phyloP scores from a whole-genome alignment of 2,888 invertebrate species.

The Pemphredon lugubris region DNA sequence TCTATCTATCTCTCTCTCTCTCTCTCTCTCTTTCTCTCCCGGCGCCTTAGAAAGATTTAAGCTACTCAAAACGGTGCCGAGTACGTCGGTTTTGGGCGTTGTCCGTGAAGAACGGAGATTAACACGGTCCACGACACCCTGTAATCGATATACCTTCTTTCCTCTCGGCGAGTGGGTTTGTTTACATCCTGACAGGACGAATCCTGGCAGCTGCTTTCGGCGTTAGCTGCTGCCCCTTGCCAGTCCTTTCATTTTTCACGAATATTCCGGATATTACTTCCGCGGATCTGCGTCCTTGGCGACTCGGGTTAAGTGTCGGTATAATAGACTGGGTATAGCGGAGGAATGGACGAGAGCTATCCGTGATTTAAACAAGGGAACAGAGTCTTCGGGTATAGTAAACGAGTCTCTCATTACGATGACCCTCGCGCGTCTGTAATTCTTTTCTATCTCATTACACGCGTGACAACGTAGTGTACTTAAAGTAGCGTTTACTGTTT shows the following conservation, averaged over 20 bases:
- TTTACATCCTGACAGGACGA: constrained; percentile 42
- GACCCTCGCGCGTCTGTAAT: too few relatives aligned
- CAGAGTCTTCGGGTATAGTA: too few relatives aligned
- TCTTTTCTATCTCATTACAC: too few relatives aligned
- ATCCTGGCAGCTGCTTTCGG: constrained; percentile 41
- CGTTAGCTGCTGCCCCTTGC: constrained; percentile 34
- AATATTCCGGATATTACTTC: constrained; percentile 40
- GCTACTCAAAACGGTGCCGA: constrained; percentile 53
- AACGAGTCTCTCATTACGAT: too few relatives aligned
- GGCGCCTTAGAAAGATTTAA: constrained; percentile 32
- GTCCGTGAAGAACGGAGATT: constrained; percentile 59
- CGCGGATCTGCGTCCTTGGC: constrained; percentile 45
- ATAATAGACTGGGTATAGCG: too few relatives aligned
- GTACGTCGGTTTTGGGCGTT: constrained; percentile 28
- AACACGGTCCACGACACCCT: constrained; percentile 61
- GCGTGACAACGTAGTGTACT: too few relatives aligned
- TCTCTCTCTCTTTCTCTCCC: too few relatives aligned
- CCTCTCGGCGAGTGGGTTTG: constrained; percentile 41
- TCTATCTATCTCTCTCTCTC: too few relatives aligned
- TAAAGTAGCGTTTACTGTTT: too few relatives aligned
- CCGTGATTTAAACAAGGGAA: too few relatives aligned
- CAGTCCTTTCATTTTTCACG: constrained; percentile 47
- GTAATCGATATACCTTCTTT: constrained; percentile 66
- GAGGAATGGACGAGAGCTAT: too few relatives aligned
- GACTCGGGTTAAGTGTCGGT: neutral